phyloP scores from a whole-genome alignment of 2,888 invertebrate species.

The Drosophila maculinotata region DNA sequence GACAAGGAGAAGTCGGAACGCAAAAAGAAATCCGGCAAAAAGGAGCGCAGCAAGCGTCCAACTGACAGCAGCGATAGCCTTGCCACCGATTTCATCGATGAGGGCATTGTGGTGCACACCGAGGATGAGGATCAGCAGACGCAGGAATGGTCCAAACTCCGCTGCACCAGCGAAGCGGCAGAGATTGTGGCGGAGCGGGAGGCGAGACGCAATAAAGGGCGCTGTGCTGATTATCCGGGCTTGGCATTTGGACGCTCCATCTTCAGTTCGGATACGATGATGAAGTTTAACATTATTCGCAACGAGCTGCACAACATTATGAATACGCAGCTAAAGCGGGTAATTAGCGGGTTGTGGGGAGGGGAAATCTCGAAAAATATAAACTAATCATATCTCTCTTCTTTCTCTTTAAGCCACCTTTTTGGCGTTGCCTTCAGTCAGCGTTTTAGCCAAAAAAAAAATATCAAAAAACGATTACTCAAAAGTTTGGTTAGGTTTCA shows the following conservation, averaged over 20 bases:
- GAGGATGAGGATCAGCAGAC: conserved; percentile 91
- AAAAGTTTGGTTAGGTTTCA: conserved; percentile 72
- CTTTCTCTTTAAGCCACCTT: conserved; percentile 51
- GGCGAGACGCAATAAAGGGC: conserved; percentile 89
- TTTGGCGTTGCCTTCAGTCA: conserved; percentile 18
- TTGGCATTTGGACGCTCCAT: conserved; percentile 95
- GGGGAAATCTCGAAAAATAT: not conserved
- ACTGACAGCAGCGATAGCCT: conserved; percentile 66
- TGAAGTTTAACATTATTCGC: conserved; percentile 98
- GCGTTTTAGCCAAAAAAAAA: conserved; percentile 34
- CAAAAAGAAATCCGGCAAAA: conserved; percentile 68
- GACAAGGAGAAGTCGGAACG: conserved; percentile 77
- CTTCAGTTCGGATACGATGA: conserved; percentile 98
- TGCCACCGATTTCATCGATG: conserved; percentile 83
- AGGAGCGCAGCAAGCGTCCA: conserved; percentile 74
- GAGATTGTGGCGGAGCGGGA: conserved; percentile 95
- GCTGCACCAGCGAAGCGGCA: conserved; percentile 95
- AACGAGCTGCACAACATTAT: conserved; percentile 99
- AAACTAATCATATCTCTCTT: conserved; percentile 37
- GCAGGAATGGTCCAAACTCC: conserved; percentile 92
- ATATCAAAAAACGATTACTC: conserved; percentile 7
- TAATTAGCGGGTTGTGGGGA: conserved; percentile 85
- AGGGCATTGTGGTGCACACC: conserved; percentile 85
- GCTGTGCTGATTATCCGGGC: conserved; percentile 97
- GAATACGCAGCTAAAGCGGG: conserved; percentile 98